These are phyloP conservation scores for Nematostella vectensis DNA, from an alignment of 92 coral and sea anemone genomes.

Conservation along the genomic window DNA sequence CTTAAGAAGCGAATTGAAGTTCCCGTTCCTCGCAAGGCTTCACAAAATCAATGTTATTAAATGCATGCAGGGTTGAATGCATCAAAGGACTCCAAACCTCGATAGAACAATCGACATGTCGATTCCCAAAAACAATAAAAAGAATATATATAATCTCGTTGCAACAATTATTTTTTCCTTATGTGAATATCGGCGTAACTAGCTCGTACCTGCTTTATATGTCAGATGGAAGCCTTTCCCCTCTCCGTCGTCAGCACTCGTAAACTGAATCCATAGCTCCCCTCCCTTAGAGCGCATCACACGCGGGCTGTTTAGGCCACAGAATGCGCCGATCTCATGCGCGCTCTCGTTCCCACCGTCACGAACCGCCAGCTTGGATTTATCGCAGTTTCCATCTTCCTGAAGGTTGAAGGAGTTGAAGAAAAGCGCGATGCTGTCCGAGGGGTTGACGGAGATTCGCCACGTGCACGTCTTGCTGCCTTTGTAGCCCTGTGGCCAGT, in stretches of 20 bases:
- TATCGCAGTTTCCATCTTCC: constrained; percentile 45
- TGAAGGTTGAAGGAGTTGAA: constrained; percentile 53
- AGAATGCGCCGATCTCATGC: constrained; percentile 51
- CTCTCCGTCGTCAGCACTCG: constrained; percentile 33
- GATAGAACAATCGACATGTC: too few species aligned
- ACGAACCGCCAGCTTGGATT: constrained; percentile 47
- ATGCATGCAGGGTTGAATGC: too few species aligned
- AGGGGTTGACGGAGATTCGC: constrained; percentile 35
- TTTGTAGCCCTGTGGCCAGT: constrained; percentile 66
- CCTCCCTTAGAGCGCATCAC: constrained; percentile 32
- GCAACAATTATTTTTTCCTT: too few species aligned
- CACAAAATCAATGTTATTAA: too few species aligned
- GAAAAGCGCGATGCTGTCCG: constrained; percentile 44
- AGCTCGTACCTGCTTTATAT: constrained; percentile 54
- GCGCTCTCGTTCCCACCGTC: constrained; percentile 38
- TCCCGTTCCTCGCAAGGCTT: too few species aligned
- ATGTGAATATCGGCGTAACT: too few species aligned
- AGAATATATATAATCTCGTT: too few species aligned
- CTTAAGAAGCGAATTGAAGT: too few species aligned
- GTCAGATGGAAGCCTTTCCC: constrained; percentile 65
- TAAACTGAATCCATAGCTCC: constrained; percentile 53
- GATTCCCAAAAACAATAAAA: too few species aligned
- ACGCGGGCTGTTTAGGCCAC: constrained; percentile 50
- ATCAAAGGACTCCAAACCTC: too few species aligned
- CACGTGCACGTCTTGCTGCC: constrained; percentile 54